Evolutionary conservation across 2,797 vertebrate genomes (phyloP).

Genomic region (Sarcoramphus papa): DNA sequence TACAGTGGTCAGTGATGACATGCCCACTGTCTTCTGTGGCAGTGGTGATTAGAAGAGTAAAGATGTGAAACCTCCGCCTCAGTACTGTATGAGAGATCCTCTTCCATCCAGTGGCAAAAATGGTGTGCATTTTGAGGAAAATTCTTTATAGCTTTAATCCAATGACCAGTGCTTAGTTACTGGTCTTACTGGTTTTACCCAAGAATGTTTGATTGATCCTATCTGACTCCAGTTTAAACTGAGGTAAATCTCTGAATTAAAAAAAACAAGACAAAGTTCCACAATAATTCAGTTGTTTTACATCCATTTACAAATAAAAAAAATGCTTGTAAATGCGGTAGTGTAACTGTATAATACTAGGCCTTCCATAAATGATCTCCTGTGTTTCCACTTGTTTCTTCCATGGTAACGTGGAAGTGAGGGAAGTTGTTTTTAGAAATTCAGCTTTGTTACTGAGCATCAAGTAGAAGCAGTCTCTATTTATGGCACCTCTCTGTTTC

Average conservation of each 20-base stretch:
- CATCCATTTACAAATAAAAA: not conserved
- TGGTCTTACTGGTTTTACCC: not conserved
- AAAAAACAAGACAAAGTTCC: not conserved
- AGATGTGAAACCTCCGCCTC: not conserved
- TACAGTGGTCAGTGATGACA: not conserved
- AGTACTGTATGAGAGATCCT: not conserved
- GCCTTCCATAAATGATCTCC: not conserved
- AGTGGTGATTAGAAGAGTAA: not conserved
- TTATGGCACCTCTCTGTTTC: not conserved
- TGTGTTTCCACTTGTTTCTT: not conserved
- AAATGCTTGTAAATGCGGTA: not conserved
- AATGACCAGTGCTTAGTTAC: not conserved
- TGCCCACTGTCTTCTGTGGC: not conserved
- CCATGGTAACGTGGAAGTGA: not conserved
- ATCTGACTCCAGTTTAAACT: not conserved
- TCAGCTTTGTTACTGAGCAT: not conserved
- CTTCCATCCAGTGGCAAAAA: not conserved
- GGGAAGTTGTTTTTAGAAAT: not conserved
- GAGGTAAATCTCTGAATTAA: not conserved
- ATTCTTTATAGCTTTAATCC: not conserved
- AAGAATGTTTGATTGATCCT: not conserved
- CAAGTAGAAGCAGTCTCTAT: not conserved
- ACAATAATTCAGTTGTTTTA: not conserved
- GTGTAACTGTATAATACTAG: not conserved
- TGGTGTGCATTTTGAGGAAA: not conserved